phyloP scores from a whole-genome alignment of 2,888 invertebrate species.

The Ptychoptera albimana region DNA sequence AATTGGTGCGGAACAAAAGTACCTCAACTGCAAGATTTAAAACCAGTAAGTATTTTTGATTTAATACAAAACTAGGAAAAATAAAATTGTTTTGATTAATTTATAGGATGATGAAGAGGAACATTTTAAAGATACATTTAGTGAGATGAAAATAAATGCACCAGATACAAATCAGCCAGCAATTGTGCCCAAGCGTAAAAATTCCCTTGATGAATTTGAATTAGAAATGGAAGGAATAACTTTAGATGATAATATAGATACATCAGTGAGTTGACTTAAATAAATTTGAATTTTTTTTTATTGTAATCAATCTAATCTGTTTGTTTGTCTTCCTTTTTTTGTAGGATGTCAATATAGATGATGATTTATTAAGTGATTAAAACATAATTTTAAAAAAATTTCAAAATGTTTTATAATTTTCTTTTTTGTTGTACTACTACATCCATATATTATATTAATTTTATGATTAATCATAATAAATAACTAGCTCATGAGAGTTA shows the following conservation, averaged over 20 bases:
- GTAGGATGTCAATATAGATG: constrained; percentile 58
- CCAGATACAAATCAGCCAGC: constrained; percentile 9
- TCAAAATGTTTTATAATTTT: neutral
- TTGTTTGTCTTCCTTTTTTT: constrained; percentile 15
- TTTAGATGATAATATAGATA: constrained; percentile 64
- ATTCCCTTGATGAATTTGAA: constrained; percentile 48
- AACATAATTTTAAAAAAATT: no score
- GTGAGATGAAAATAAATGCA: neutral
- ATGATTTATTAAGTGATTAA: constrained; percentile 50
- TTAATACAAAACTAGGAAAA: no score
- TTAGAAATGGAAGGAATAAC: constrained; percentile 68
- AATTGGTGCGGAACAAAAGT: constrained; percentile 4
- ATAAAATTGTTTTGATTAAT: no score
- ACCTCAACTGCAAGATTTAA: neutral
- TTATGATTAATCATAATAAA: no score
- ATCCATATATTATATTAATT: no score
- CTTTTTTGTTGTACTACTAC: no score
- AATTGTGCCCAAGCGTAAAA: constrained; percentile 19
- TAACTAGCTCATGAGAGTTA: no score
- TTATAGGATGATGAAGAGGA: no score
- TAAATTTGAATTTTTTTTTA: neutral
- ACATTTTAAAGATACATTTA: neutral
- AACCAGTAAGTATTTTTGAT: neutral
- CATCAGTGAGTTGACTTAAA: constrained; percentile 37
- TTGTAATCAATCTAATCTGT: neutral